A percentile compares a stretch with the other conserved stretches of the same genome.
Conservation (phyloP, 2,113 vertebrate species). For the Atherinomorus stipes region DNA sequence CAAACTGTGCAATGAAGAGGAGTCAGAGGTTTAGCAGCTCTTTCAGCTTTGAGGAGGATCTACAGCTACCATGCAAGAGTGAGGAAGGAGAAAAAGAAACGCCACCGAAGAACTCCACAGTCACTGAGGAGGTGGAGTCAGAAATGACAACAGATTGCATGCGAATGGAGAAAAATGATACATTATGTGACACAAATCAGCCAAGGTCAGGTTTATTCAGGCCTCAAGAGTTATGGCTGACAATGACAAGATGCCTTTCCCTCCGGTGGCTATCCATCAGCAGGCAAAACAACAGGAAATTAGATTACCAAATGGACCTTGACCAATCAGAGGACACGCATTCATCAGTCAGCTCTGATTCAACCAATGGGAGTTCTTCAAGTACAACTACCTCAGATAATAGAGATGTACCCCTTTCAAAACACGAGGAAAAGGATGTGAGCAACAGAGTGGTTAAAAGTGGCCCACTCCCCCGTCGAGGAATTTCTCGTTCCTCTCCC, state of each 20-base stretch:
- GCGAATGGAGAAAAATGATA: conserved; percentile 20
- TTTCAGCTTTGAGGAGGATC: conserved; percentile 67
- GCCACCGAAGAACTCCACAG: neutral
- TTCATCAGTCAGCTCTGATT: conserved; percentile 44
- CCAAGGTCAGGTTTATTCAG: conserved; percentile 48
- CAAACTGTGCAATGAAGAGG: conserved; percentile 65
- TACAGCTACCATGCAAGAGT: conserved; percentile 7
- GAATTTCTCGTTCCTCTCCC: conserved; percentile 60
- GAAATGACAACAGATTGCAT: conserved; percentile 9
- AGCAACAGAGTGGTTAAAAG: conserved; percentile 39
- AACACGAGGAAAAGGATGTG: conserved; percentile 40
- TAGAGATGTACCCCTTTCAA: conserved; percentile 24
- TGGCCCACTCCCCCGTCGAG: conserved; percentile 6
- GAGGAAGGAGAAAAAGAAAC: conserved; percentile 25
- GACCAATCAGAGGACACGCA: conserved; percentile 38
- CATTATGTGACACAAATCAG: conserved; percentile 5
- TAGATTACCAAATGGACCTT: conserved; percentile 49
- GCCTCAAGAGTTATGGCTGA: conserved; percentile 70
- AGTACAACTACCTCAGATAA: conserved; percentile 32
- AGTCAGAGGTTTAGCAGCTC: conserved; percentile 69
- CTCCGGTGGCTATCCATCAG: conserved; percentile 71
- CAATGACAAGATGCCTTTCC: conserved; percentile 71
- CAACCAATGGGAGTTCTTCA: conserved; percentile 61
- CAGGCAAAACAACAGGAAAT: conserved; percentile 53
- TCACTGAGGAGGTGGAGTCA: conserved; percentile 26